These are phyloP conservation scores for Matsumyia berberina DNA, from an alignment of 2,888 invertebrate genomes.

Conservation along the genomic window DNA sequence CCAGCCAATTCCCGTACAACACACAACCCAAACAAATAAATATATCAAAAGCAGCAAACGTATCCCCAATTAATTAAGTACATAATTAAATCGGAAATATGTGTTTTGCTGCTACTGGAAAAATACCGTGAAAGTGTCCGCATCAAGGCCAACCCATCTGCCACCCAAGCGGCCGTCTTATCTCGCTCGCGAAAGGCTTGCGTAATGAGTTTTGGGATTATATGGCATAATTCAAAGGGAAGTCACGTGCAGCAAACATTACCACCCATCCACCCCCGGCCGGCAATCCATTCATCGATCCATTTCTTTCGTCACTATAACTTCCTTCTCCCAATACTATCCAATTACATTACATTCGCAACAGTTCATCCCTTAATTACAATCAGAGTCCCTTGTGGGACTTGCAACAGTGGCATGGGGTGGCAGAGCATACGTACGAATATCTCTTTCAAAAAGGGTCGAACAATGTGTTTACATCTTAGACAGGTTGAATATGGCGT, in stretches of 20 bases:
- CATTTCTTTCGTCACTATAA: slow-evolving; percentile 67
- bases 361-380: slow-evolving; percentile 77
- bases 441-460: slow-evolving; percentile 56
- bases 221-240: slow-evolving; percentile 63
- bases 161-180: slow-evolving; percentile 26
- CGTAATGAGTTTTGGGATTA: slow-evolving; percentile 58
- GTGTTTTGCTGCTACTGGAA: slow-evolving; percentile 38
- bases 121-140: slow-evolving; percentile 56
- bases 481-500: slow-evolving; percentile 75
- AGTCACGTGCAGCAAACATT: slow-evolving; percentile 71
- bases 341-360: slow-evolving; percentile 76
- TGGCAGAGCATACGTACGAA: slow-evolving; percentile 31
- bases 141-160: slow-evolving; percentile 37
- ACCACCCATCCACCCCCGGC: slow-evolving; percentile 28
- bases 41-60: slow-evolving; percentile 43
- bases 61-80: slow-evolving; percentile 72
- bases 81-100: slow-evolving; percentile 73
- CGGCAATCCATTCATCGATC: slow-evolving; percentile 43
- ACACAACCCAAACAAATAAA: slow-evolving; percentile 40
- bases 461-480: slow-evolving; percentile 71
- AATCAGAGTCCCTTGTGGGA: slow-evolving; percentile 68
- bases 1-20: slow-evolving; percentile 30
- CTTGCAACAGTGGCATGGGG: slow-evolving; percentile 42
- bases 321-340: slow-evolving; percentile 54
- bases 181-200: slow-evolving; percentile 59